Base-by-base conservation (phyloP, 37 sponge, comb jelly and placozoan species). In the Petrosia ficiformis region DNA sequence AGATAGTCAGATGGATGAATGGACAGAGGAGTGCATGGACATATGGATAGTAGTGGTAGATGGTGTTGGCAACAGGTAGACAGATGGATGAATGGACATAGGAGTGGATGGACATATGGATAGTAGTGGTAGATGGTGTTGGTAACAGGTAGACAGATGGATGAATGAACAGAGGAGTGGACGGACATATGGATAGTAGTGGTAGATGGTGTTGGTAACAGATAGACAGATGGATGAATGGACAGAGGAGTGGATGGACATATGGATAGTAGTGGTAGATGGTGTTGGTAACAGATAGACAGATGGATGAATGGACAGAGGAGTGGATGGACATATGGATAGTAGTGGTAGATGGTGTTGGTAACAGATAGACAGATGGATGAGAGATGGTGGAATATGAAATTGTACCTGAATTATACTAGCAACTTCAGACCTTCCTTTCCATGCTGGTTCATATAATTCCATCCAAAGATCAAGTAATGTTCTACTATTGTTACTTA, bases 371-470 rank as follows among this genome's bases (percentile, higher is more conserved):
- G 74, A 59, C 42, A 29, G 67, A 64, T 73, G 22, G 39, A 31
- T 25, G n/a, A n/a, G n/a, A n/a, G n/a, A n/a, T n/a, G n/a, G n/a
- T n/a, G n/a, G n/a, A 57, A 31, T 26, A 33, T 11, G 61, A 35
- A 10, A 37, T 31, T 14, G 8, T 48, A 48, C 54, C 14, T 48
- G 14, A 48, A 48, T 48, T 19, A 48, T 48, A 48, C 54, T 48
- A 19, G 8, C 14, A 8, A 48, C 14, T 48, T 48, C 54, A 19
- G 54, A 48, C 14, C 14, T 19, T 48, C 91, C 90, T 24, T 67
- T 74, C 94, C 94, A 93, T 36, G 76, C 87, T 3, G 76, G 71
- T 36, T 54, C 36, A 58, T 57, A 56, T 31, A 58, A 24, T 33
- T 35, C 39, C 10, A 68, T 44, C 67, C 44, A 77, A 48, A 77